A percentile compares a stretch with the other conserved stretches of the same genome.
Conservation (phyloP, 2,797 vertebrate species). For the Alcedo atthis region DNA sequence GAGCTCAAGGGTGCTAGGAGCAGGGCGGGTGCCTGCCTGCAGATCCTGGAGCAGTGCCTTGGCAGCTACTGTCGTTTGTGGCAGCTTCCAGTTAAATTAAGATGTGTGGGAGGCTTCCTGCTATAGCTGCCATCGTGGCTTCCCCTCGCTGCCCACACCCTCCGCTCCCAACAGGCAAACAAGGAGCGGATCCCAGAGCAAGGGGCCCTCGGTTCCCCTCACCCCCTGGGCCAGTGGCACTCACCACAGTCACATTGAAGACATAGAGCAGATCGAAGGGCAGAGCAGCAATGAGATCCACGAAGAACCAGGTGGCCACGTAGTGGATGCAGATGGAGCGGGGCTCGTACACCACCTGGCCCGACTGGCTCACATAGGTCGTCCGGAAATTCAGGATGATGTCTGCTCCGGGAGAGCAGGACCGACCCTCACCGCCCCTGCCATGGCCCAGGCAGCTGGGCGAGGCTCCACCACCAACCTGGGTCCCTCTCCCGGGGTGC, state of each 20-base stretch:
- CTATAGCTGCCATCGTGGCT: conserved; percentile 13
- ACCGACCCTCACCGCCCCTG: neutral
- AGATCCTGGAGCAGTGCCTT: neutral
- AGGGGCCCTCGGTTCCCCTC: neutral
- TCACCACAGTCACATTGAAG: conserved; percentile 96
- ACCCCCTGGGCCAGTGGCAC: neutral
- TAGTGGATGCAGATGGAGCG: conserved; percentile 95
- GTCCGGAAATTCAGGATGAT: conserved; percentile 96
- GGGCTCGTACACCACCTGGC: conserved; percentile 92
- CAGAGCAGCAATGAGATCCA: conserved; percentile 93
- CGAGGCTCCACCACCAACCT: accelerated
- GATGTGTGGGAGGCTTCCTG: conserved; percentile 62
- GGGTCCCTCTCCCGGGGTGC: neutral
- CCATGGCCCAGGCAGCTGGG: accelerated
- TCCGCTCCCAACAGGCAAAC: neutral
- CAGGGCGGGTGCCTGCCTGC: conserved; percentile 25
- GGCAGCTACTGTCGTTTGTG: neutral
- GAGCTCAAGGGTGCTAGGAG: neutral
- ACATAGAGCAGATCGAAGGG: conserved; percentile 96
- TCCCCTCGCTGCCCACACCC: neutral
- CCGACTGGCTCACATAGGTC: conserved; percentile 93
- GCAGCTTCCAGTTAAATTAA: conserved; percentile 57
- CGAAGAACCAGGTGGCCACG: conserved; percentile 93
- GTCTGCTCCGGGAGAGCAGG: conserved; percentile 78
- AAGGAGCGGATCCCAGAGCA: neutral